These are phyloP conservation scores for Trissoscelio sp. DNA, from an alignment of 2,888 invertebrate genomes.

Conservation along the genomic window DNA sequence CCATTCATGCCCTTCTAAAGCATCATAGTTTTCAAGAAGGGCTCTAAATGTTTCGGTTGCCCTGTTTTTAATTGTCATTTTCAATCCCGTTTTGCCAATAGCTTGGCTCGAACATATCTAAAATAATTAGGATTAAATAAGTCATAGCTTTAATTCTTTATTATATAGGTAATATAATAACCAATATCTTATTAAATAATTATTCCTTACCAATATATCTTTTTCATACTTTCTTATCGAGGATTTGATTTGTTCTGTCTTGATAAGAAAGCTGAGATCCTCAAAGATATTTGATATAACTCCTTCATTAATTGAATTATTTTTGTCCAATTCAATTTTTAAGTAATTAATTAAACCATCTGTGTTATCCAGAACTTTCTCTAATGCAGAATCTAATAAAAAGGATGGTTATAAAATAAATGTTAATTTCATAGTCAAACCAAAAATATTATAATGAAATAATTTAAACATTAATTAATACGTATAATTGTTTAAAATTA, in stretches of 20 bases:
- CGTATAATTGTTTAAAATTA: neutral
- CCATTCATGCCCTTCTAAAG: neutral
- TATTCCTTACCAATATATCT: neutral
- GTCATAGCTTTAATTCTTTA: too few species aligned
- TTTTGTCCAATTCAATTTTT: conserved; percentile 1
- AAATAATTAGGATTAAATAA: conserved; percentile 5
- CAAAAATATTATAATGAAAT: neutral
- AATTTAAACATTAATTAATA: too few species aligned
- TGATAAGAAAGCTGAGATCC: neutral
- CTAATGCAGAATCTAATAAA: neutral
- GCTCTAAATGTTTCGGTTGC: conserved; percentile 2
- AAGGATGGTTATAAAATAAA: neutral
- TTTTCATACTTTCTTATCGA: neutral
- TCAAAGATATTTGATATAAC: neutral
- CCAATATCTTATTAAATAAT: neutral
- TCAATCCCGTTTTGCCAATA: conserved; percentile 3
- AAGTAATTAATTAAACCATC: conserved; percentile 6
- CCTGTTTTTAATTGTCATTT: too few species aligned
- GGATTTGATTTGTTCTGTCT: too few species aligned
- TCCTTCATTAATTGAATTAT: neutral
- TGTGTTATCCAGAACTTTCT: neutral
- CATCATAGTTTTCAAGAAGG: neutral
- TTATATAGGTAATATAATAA: too few species aligned
- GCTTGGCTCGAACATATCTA: conserved; percentile 1
- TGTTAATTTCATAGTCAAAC: neutral